phyloP scores from a whole-genome alignment of 2,797 vertebrate species.

The Lutjanus campechanus region DNA sequence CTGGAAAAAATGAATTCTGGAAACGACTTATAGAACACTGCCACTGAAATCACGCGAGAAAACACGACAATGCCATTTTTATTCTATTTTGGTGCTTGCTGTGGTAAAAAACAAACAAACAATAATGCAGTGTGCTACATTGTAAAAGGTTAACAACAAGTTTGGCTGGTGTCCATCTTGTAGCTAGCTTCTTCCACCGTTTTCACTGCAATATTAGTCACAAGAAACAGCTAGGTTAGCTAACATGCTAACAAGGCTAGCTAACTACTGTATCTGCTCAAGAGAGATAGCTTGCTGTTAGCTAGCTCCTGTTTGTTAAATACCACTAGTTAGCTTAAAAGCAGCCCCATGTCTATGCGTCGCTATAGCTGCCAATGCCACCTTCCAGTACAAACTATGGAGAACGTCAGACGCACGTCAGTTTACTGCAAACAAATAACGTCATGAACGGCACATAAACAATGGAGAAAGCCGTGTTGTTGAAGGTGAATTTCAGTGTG shows the following conservation, averaged over 20 bases:
- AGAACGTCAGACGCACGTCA: conserved; percentile 22
- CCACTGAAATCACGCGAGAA: conserved; percentile 62
- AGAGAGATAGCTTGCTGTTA: conserved; percentile 31
- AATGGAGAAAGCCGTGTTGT: conserved; percentile 49
- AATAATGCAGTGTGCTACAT: conserved; percentile 14
- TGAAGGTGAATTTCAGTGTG: conserved; percentile 58
- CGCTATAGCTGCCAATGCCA: conserved; percentile 16
- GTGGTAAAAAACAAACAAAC: conserved; percentile 15
- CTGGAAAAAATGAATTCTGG: conserved; percentile 49
- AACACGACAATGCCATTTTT: conserved; percentile 58
- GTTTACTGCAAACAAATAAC: conserved; percentile 48
- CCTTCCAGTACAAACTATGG: conserved; percentile 25
- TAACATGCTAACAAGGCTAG: conserved; percentile 59
- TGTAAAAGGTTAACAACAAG: conserved; percentile 52
- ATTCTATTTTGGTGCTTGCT: conserved; percentile 35
- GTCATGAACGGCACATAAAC: conserved; percentile 58
- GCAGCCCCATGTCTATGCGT: conserved; percentile 40
- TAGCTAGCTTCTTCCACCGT: conserved; percentile 38
- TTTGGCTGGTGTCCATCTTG: conserved; percentile 60
- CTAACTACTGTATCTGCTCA: conserved; percentile 53
- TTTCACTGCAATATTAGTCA: conserved; percentile 44
- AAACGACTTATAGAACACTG: conserved; percentile 50
- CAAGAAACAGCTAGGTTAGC: conserved; percentile 56
- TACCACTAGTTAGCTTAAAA: conserved; percentile 42
- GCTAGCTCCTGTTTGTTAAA: conserved; percentile 52